Conservation (phyloP, 2,888 invertebrate species). For the Epinotia demarniana region DNA sequence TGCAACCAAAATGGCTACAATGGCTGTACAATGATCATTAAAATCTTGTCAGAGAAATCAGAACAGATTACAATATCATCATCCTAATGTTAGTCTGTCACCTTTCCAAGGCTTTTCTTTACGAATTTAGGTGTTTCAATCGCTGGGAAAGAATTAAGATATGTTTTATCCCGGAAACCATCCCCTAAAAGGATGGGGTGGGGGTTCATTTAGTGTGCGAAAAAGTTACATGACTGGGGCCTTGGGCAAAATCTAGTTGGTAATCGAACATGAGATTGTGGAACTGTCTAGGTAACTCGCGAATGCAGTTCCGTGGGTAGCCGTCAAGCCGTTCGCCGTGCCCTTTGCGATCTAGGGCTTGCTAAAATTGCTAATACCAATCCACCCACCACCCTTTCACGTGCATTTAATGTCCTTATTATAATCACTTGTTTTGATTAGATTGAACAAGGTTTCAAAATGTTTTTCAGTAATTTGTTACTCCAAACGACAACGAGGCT, state of each 20-base stretch:
- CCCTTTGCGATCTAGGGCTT: conserved; percentile 48
- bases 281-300: conserved; percentile 15
- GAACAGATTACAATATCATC: too few relatives aligned
- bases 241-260: background rate
- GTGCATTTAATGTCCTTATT: conserved; percentile 31
- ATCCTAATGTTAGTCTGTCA: too few relatives aligned
- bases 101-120: too few relatives aligned
- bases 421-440: conserved; percentile 3
- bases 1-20: too few relatives aligned
- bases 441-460: background rate
- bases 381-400: conserved; percentile 50
- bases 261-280: background rate
- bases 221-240: too few relatives aligned
- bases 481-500: background rate
- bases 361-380: conserved; percentile 47
- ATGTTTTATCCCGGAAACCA: background rate
- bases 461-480: background rate
- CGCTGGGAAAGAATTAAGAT: background rate
- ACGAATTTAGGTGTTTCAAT: too few relatives aligned
- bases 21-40: too few relatives aligned
- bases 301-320: conserved; percentile 31
- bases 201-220: too few relatives aligned
- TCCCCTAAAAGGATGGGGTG: background rate
- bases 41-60: too few relatives aligned
- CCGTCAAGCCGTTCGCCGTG: conserved; percentile 41